Conservation (phyloP, 1,140 invertebrate genomes). For the Steinernema feltiae region DNA sequence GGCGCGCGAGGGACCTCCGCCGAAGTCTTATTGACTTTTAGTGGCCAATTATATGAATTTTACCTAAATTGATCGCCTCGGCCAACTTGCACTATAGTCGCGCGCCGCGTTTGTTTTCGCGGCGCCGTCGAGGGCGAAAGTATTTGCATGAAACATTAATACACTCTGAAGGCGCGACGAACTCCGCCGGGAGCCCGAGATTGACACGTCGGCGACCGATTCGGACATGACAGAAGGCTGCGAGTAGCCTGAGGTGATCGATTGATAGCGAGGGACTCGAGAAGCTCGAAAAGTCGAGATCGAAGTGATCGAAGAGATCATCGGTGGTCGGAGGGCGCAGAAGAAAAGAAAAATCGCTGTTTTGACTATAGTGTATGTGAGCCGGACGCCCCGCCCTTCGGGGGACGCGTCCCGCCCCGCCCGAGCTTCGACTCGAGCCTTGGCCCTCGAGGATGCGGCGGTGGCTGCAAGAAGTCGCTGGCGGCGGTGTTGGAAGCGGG, state of each 20-base stretch:
- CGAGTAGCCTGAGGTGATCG: neutral
- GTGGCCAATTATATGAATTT: neutral
- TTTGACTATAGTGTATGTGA: neutral
- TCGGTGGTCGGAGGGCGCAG: slow-evolving; percentile 5
- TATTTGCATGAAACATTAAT: slow-evolving; percentile 13
- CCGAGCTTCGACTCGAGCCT: neutral
- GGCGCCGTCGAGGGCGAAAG: neutral
- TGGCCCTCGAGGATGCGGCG: neutral
- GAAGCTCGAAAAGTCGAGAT: neutral
- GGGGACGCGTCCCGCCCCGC: neutral
- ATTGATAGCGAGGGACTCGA: neutral
- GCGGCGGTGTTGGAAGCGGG: neutral
- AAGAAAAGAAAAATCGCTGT: slow-evolving; percentile 15
- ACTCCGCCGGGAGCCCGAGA: neutral
- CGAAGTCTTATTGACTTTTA: slow-evolving; percentile 12
- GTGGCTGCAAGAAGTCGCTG: neutral
- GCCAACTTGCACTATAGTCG: neutral
- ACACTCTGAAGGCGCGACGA: neutral
- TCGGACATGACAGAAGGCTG: neutral
- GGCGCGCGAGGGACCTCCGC: neutral
- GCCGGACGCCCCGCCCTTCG: neutral
- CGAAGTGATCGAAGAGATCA: neutral
- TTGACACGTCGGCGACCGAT: neutral
- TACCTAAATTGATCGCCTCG: neutral
- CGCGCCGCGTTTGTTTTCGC: neutral